A percentile compares a stretch with the other conserved stretches of the same genome.
phyloP scores from a whole-genome alignment of 2,113 vertebrate genomes.

The Jacana jacana region DNA sequence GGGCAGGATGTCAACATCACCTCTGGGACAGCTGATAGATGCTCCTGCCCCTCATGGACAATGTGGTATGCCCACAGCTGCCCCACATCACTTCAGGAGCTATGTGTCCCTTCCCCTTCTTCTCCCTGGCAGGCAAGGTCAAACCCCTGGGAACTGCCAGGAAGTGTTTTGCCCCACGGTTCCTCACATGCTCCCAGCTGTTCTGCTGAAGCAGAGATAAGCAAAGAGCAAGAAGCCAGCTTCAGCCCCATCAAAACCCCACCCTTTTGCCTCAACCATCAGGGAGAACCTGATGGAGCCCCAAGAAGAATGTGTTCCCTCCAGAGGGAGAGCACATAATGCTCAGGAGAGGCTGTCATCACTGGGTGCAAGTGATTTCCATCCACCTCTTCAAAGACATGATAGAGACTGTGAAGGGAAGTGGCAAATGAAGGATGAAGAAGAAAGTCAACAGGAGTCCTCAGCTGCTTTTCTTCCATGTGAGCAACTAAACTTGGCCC shows the following conservation, averaged over 20 bases:
- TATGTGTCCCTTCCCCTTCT: not conserved
- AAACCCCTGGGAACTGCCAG: not conserved
- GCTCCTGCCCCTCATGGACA: not conserved
- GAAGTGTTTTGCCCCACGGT: not conserved
- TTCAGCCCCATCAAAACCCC: not conserved
- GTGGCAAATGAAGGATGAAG: not conserved
- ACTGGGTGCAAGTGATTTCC: not conserved
- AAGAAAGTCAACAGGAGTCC: not conserved
- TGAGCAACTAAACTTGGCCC: not conserved
- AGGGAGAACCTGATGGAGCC: not conserved
- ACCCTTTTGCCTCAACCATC: not conserved
- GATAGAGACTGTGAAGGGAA: not conserved
- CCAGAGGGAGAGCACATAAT: not conserved
- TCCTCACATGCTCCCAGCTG: not conserved
- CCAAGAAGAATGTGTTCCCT: rapidly evolving
- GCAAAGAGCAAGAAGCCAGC: not conserved
- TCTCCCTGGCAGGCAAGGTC: not conserved
- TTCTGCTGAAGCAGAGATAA: not conserved
- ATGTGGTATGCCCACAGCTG: not conserved
- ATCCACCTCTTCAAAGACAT: not conserved
- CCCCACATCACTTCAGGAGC: not conserved
- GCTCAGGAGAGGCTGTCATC: not conserved
- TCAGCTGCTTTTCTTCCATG: not conserved
- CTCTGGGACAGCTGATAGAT: not conserved
- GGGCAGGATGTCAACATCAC: not conserved